Evolutionary conservation across 2,888 invertebrate genomes (phyloP), one percentile per base, ranked within the genome.

Genomic region (Drosophila mercatorum): DNA sequence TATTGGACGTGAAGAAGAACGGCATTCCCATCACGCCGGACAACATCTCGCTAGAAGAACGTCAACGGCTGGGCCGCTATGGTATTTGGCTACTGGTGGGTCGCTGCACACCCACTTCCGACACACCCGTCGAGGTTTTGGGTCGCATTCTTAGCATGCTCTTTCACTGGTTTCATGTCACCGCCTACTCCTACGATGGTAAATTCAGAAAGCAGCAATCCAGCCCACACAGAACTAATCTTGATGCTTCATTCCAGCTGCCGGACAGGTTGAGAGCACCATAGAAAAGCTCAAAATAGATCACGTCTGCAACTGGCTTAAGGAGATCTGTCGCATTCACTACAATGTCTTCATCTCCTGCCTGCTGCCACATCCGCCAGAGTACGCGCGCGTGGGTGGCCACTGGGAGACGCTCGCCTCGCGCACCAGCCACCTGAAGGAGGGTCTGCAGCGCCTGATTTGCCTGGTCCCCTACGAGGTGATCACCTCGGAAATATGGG

Each of bases 81-180:
- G 99, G 99, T 1, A 98, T 99, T 62, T 99, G 99, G 98, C 94
- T 99, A 80, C 95, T 99, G 91, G 98, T 99, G 51, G 98, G 98
- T 12, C 95, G 99, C 73, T 99, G 97, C 91, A 95, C 96, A 14
- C 97, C 97, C 0, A 95, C 95, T 75, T 94, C 96, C 31, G 96
- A 96, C 88, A 96, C 96, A 0, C 96, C 96, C 0, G 94, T 95
- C 68, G 96, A 97, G 92, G 95, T 96, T 62, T 94, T 99, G 58
- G 99, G 99, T 8, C 95, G 99, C 72, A 94, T 99, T 83, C 94
- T 99, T 57, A 97, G 98, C 38, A 98, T 99, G 95, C 94, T 99
- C 75, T 99, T 99, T 93, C 98, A 99, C 93, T 99, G 99, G 99
- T 99, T 99, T 94, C 98, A 99, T 93, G 97, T 98, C 87, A 99